Evolutionary conservation across 1,140 invertebrate genomes (phyloP).

Genomic region (Atta texana): DNA sequence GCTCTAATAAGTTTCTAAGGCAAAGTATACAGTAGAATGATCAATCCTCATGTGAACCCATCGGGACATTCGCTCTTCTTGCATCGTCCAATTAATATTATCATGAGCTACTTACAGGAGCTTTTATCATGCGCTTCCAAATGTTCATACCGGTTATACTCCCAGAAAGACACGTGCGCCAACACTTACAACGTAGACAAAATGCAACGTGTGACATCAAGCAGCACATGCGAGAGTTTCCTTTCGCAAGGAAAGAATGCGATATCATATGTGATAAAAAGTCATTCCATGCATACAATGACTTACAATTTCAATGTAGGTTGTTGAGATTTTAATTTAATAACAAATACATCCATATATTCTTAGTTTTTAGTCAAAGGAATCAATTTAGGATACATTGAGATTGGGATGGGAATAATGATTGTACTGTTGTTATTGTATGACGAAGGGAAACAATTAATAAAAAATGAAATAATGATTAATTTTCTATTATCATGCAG

Average conservation of each 20-base stretch:
- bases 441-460: not conserved
- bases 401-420: not conserved
- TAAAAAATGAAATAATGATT: not conserved
- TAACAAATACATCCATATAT: not conserved
- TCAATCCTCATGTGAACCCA: slow-evolving; percentile 8
- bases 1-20: slow-evolving; percentile 33
- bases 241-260: slow-evolving; percentile 27
- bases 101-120: slow-evolving; percentile 35
- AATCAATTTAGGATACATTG: not conserved
- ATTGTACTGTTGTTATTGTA: not conserved
- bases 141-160: slow-evolving; percentile 42
- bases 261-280: not conserved
- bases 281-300: not conserved
- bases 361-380: not conserved
- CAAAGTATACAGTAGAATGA: not conserved
- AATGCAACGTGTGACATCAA: slow-evolving; percentile 23
- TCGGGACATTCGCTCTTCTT: slow-evolving; percentile 36
- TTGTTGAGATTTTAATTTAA: not conserved
- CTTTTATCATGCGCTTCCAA: slow-evolving; percentile 36
- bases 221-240: not conserved
- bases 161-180: slow-evolving; percentile 2
- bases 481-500: not conserved
- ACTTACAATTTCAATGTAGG: not conserved
- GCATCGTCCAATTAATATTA: slow-evolving; percentile 43
- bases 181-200: slow-evolving; percentile 19